Evolutionary conservation across 1,140 invertebrate species (phyloP).

Genomic region (Aphaenogaster floridana): DNA sequence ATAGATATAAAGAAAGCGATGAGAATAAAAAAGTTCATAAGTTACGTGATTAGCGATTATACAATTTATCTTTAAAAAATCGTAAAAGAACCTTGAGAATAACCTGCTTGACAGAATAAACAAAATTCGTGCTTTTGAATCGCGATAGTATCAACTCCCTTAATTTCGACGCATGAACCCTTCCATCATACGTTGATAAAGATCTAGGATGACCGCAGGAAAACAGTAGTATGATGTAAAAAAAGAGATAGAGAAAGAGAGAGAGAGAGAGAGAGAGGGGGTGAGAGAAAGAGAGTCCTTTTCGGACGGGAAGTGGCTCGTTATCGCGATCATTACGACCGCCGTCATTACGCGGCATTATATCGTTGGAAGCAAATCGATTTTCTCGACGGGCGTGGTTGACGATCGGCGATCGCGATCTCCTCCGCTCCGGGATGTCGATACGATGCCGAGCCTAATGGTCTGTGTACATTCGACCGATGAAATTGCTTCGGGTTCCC

Average conservation of each 20-base stretch:
- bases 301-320: constrained; percentile 75
- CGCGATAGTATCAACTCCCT: neutral
- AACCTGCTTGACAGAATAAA: neutral
- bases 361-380: constrained; percentile 75
- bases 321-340: constrained; percentile 74
- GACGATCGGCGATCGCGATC: constrained; percentile 59
- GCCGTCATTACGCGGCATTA: constrained; percentile 74
- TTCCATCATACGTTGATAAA: constrained; percentile 8
- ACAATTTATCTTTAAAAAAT: neutral
- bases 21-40: neutral
- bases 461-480: constrained; percentile 64
- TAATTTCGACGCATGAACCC: neutral
- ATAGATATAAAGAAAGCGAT: neutral
- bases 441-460: constrained; percentile 51
- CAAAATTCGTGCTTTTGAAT: neutral
- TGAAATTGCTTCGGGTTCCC: constrained; percentile 68
- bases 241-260: neutral
- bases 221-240: constrained; percentile 12
- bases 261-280: neutral
- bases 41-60: neutral
- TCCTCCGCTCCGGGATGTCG: constrained; percentile 54
- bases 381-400: constrained; percentile 73
- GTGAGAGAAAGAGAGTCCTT: constrained; percentile 34
- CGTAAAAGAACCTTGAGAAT: neutral
- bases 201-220: neutral